A percentile compares a stretch with the other conserved stretches of the same genome.
These are phyloP conservation scores for Lepus timidus DNA, from an alignment of 2,113 vertebrate species.

Conservation along the genomic window DNA sequence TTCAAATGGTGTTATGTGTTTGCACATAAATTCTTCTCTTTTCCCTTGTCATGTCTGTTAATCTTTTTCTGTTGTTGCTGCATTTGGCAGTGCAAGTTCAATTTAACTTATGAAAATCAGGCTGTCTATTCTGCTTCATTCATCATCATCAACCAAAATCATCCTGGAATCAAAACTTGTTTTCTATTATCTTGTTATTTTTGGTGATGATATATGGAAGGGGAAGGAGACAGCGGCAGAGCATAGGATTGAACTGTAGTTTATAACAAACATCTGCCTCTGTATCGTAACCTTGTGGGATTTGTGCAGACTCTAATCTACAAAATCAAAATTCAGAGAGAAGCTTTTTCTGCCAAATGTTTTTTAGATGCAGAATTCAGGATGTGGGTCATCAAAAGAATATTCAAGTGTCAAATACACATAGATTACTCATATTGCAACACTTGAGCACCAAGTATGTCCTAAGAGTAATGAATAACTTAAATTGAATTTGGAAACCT, in stretches of 20 bases:
- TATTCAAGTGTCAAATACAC: constrained; percentile 25
- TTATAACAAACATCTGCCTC: constrained; percentile 78
- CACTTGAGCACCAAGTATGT: not conserved
- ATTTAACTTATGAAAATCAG: constrained; percentile 85
- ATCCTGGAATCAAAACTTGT: constrained; percentile 84
- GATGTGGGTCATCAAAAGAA: constrained; percentile 57
- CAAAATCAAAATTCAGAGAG: constrained; percentile 73
- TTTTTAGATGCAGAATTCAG: constrained; percentile 32
- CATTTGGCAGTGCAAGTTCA: constrained; percentile 76
- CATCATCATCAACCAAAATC: constrained; percentile 85
- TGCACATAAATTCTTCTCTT: constrained; percentile 80
- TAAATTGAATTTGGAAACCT: constrained; percentile 38
- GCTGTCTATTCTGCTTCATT: constrained; percentile 83
- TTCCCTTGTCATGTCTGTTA: constrained; percentile 80
- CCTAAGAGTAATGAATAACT: constrained; percentile 47
- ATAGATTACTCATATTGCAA: constrained; percentile 40
- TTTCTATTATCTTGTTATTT: constrained; percentile 84
- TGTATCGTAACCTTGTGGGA: constrained; percentile 62
- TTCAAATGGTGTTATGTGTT: constrained; percentile 71
- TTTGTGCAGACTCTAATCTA: constrained; percentile 36
- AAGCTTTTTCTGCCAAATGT: constrained; percentile 37
- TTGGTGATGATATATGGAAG: constrained; percentile 79
- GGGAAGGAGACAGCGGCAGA: constrained; percentile 71
- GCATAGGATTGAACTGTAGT: constrained; percentile 59
- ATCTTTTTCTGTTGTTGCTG: constrained; percentile 75